Conservation (phyloP, 2,888 invertebrate species). For the Phaedon cochleariae region DNA sequence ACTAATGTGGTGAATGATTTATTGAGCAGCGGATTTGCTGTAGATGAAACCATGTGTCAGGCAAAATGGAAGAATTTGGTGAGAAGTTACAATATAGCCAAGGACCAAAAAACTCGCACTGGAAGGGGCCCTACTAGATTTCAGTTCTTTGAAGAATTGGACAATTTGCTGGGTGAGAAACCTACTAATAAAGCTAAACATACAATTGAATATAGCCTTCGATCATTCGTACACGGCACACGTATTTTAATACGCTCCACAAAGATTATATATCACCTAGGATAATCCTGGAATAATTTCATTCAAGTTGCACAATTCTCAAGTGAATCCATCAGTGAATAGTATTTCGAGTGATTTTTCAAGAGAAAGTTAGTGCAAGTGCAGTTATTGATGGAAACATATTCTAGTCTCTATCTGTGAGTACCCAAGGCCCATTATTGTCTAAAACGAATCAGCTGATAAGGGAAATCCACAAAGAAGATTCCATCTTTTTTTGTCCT, state of each 20-base stretch:
- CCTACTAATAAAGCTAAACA: no score
- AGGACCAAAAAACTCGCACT: no score
- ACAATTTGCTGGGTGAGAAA: no score
- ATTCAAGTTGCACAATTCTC: not conserved
- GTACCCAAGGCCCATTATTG: conserved; percentile 7
- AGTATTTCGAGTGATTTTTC: not conserved
- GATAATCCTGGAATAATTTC: not conserved
- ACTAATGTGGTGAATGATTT: no score
- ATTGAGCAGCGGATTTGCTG: no score
- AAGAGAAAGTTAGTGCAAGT: not conserved
- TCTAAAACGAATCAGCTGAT: not conserved
- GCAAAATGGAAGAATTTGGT: no score
- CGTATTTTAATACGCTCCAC: not conserved
- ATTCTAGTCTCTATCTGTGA: conserved; percentile 6
- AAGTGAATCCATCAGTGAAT: not conserved
- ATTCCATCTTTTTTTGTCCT: not conserved
- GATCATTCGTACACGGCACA: not conserved
- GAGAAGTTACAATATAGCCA: no score
- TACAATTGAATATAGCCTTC: not conserved
- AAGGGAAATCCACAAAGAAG: conserved; percentile 10
- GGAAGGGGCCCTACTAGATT: no score
- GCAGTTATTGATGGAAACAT: conserved; percentile 9
- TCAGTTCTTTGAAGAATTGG: no score
- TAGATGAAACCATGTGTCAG: no score
- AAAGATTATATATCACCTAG: no score